Evolutionary conservation across 2,888 invertebrate species (phyloP), one percentile per base, ranked within the genome.

Genomic region (Calliphora vomitoria): DNA sequence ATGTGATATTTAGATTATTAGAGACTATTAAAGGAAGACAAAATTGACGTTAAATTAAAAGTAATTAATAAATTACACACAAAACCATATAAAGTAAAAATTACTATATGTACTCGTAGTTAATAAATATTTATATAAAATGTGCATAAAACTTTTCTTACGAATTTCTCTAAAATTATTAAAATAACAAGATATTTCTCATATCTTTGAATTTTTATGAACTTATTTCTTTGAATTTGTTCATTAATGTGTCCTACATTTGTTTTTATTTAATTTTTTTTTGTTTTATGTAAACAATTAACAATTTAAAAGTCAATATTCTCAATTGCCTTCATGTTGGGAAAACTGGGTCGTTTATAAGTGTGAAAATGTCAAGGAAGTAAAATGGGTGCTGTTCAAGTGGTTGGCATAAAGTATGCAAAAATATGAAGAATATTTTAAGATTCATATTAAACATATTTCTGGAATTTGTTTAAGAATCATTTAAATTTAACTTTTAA

Each of bases 311-410:
- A 31, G 31, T 62, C 15, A 35, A 38, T 62, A 62, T n/a, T 31
- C 35, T 35, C 62, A 62, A 62, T 62, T 62, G 62, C 31, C 15
- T 35, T 15, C 35, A n/a, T 60, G 4, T 60, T 13, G 25, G 8
- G 10, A 66, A 66, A 66, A 66, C 20, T 66, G 38, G 66, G 66
- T 38, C 66, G 20, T 66, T 47, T 69, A 5, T 31, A n/a, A 10
- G 69, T 53, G 69, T 35, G 50, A 71, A 71, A 50, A 50, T 47
- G 47, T 69, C 31, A 69, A 69, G 68, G 31, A 69, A 69, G 68
- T 69, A 50, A 71, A 20, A 20, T 20, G 0, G 35, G 4, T 3
- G 3, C n/a, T 62, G 2, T 8, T 66, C 41, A 66, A 66, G 66
- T 66, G 66, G 64, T 18, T 64, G 11, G 13, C 5, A 66, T 41